Evolutionary conservation across 2,113 vertebrate genomes (phyloP), one percentile per base, ranked within the genome.

Genomic region (Istiophorus platypterus): DNA sequence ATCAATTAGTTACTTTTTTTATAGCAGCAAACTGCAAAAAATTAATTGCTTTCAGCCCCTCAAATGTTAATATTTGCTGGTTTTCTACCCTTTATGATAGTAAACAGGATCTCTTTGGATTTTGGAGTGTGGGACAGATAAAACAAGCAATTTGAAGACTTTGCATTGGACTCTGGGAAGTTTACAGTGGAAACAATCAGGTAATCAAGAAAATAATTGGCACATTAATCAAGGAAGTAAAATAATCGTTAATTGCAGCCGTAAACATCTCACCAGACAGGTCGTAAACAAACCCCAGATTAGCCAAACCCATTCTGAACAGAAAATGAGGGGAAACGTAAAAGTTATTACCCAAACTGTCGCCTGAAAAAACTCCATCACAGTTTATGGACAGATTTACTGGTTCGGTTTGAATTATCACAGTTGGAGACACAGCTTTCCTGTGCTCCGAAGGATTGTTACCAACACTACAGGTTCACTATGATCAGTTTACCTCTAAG

Each of bases 401-500:
- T 22, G 7, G 42, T 31, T 59, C 26, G 61, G 10, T 64, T 54
- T 65, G 31, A 78, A 37, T 41, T 2, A 64, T 27, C 2, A 62
- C 0, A 24, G 34, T 4, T 24, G 24, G 20, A 24, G 9, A 31
- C 17, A 37, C 24, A 61, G 9, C 45, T 80, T 45, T n/a, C 14
- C 41, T 52, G 41, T n/a, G 14, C 42, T 42, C 31, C 31, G 10
- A 72, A 3, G n/a, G 68, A 58, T 63, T 27, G 27, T 62, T 81
- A 67, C 4, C 1, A 73, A 62, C 77, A 76, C 34, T 59, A 34
- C 37, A 29, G 18, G 20, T 42, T 15, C 27, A 12, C 42, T 71
- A 52, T 17, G 62, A 63, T 73, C 49, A 63, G 7, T 31, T 86
- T 61, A 81, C 39, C 37, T 72, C 20, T 17, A 18, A 52, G 20